A percentile compares a stretch with the other conserved stretches of the same genome.
Evolutionary conservation across 2,113 vertebrate species (phyloP).

Genomic region (Nibea albiflora): DNA sequence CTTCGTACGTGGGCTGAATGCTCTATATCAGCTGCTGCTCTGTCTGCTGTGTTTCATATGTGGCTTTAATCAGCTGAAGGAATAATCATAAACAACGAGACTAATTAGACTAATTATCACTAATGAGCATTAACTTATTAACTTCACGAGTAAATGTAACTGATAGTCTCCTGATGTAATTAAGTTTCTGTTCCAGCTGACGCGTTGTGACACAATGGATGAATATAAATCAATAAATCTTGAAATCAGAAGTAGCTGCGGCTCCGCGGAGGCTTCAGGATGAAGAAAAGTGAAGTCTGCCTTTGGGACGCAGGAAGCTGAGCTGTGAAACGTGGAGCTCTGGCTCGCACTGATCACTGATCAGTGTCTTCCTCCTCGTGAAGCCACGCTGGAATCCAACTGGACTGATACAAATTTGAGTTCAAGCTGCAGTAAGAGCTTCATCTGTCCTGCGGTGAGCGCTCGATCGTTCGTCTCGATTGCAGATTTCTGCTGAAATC

Average conservation of each 20-base stretch:
- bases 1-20: no score
- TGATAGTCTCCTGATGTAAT: no score
- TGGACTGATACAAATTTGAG: conserved; percentile 5
- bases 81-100: no score
- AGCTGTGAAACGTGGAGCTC: conserved; percentile 31
- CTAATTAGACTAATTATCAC: neutral
- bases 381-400: conserved; percentile 9
- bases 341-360: conserved; percentile 44
- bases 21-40: no score
- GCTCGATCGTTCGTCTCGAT: neutral
- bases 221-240: neutral
- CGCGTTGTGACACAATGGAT: no score
- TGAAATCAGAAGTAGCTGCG: neutral
- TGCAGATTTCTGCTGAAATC: neutral
- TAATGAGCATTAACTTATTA: no score
- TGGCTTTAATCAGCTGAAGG: neutral
- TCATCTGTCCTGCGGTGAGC: no score
- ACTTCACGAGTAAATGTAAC: no score
- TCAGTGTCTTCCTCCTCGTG: conserved; percentile 22
- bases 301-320: conserved; percentile 14
- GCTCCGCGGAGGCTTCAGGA: conserved; percentile 8
- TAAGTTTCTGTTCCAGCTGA: no score
- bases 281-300: conserved; percentile 3
- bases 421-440: neutral
- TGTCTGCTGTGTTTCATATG: no score